phyloP scores from a whole-genome alignment of 2,888 invertebrate species.

The Nineta flava region DNA sequence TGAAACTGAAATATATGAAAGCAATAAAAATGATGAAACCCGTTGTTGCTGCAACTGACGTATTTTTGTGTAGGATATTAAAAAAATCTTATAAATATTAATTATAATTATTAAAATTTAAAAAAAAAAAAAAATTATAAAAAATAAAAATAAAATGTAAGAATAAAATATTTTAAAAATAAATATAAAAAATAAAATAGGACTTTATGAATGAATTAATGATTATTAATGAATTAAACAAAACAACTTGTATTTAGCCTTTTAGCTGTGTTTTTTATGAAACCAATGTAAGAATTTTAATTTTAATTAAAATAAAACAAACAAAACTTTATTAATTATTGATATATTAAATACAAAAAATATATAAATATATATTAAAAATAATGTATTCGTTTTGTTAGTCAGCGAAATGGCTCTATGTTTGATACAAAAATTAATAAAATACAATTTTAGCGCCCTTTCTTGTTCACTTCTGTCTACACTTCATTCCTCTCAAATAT shows the following conservation, averaged over 20 bases:
- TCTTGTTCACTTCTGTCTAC: no score
- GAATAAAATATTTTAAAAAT: background rate
- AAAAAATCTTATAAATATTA: background rate
- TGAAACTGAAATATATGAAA: background rate
- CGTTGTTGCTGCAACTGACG: background rate
- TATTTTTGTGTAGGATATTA: no score
- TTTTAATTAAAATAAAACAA: background rate
- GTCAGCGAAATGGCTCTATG: slow-evolving; percentile 7
- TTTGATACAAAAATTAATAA: slow-evolving; percentile 5
- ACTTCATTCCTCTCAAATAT: no score
- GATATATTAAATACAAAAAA: background rate
- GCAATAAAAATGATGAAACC: no score
- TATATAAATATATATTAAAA: background rate
- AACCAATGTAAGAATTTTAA: slow-evolving; percentile 4
- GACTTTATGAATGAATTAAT: background rate
- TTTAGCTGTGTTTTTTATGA: slow-evolving; percentile 6
- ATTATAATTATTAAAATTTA: background rate
- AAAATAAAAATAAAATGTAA: no score
- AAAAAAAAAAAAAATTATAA: background rate
- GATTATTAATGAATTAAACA: background rate
- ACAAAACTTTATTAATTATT: no score
- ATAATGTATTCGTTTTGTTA: slow-evolving; percentile 5
- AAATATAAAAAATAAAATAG: no score
- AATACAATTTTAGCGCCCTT: no score
- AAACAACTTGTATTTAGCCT: slow-evolving; percentile 1